Evolutionary conservation across 1,140 invertebrate species (phyloP), one percentile per base, ranked within the genome.

Genomic region (Mycetomoellerius zeteki): DNA sequence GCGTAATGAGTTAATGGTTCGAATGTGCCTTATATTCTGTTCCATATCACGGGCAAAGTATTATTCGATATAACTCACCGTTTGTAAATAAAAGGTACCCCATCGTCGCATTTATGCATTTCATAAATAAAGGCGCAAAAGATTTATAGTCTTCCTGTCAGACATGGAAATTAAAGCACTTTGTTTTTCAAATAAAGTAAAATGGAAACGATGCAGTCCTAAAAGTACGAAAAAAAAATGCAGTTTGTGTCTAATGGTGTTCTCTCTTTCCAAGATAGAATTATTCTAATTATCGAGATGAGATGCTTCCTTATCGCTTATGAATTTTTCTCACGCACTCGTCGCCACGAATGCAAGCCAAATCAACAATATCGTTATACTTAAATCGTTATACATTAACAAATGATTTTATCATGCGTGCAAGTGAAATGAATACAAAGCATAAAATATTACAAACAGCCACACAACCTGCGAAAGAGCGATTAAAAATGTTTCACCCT

Each of bases 311-410:
- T n/a, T 19, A 78, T 65, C 14, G n/a, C 2, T 7, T 37, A 10
- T 19, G n/a, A 27, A n/a, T 16, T 47, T 58, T 47, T 47, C 21
- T 24, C 30, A 30, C 8, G n/a, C n/a, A 3, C 6, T 52, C 52
- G 1, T 60, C 5, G 8, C 16, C 2, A 14, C 43, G 16, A 14
- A 73, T 14, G 14, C 37, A 21, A 47, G 19, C n/a, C 43, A 58
- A 82, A 82, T 82, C 24, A 82, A 84, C 21, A 62, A 24, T 21
- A 60, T 60, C 67, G 37, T 82, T 82, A 43, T 10, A 60, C 5
- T 24, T 84, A 6, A 84, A 58, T 73, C 37, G 2, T 60, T 60
- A 60, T 73, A 43, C 65, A 71, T 73, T 43, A 43, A n/a, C n/a
- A 73, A 30, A 62, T 84, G 16, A 84, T 47, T 73, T 58, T 50